Base-by-base conservation (phyloP, 2,797 vertebrate species). In the Bradypus variegatus region DNA sequence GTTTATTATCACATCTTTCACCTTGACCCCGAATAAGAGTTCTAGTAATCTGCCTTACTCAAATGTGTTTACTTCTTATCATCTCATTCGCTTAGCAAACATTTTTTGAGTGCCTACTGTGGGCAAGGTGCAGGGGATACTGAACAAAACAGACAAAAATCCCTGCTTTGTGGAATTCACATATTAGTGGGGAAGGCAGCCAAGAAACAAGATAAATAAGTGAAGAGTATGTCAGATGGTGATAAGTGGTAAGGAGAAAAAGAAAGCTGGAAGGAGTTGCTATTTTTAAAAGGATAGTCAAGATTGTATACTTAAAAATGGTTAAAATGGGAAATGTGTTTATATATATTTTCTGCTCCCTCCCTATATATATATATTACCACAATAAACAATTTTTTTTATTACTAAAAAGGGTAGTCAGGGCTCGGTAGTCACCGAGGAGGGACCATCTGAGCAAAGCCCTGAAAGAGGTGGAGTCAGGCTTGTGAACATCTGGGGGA, bases 31-130 rank as follows among this genome's bases (percentile, higher is more conserved):
- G 93, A 80, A 33, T 50, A 73, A 94, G 78, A 72, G 29, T 29
- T 75, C 90, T 70, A 77, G 29, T 69, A 31, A 91, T 45, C 6
- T 77, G 60, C 69, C 50, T 91, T 58, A 19, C 21, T 88, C 16
- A 16, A 41, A 80, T 36, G 29, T 25, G 50, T 70, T 92, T 84
- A 69, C 15, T 75, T 81, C 23, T 86, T 79, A 77, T 64, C 55
- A 75, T 65, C 69, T 91, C 73, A 36, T 76, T 93, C 19, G 86
- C 53, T 92, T 36, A 89, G 33, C 23, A n/a, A 92, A 77, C 92
- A 53, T 87, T 84, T 86, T 60, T 16, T n/a, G 78, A 91, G n/a
- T 70, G 78, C 45, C 50, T 77, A 31, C 81, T 48, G 50, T 21
- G 58, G 67, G 75, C 65, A 50, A 55, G 79, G 85, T 73, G 41